Conservation (phyloP, 1,140 invertebrate genomes). For the Cherax destructor region DNA sequence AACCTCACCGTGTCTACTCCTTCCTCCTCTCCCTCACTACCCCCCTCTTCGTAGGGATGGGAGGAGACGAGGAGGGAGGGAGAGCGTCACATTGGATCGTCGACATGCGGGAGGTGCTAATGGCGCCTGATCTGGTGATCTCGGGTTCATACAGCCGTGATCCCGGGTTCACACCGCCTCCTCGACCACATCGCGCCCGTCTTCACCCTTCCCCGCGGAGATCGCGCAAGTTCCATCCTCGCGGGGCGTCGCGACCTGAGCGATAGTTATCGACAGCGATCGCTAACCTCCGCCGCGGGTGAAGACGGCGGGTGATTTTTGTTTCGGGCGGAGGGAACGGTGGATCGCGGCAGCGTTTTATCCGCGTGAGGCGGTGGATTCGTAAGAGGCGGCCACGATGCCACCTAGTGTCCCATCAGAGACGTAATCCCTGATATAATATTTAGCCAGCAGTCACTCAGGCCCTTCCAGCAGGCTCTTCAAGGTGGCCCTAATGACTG, state of each 20-base stretch:
- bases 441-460: slow-evolving; percentile 60
- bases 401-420: slow-evolving; percentile 30
- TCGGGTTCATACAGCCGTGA: slow-evolving; percentile 39
- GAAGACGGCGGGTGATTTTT: slow-evolving; percentile 36
- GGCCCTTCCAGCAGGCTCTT: neutral
- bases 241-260: neutral
- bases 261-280: slow-evolving; percentile 27
- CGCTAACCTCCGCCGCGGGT: slow-evolving; percentile 6
- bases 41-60: neutral
- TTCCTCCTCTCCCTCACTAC: neutral
- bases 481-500: slow-evolving; percentile 27
- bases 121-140: slow-evolving; percentile 54
- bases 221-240: slow-evolving; percentile 3
- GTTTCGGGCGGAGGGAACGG: slow-evolving; percentile 41
- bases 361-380: slow-evolving; percentile 16
- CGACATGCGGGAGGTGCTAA: slow-evolving; percentile 61
- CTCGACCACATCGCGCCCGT: neutral
- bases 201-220: neutral
- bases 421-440: slow-evolving; percentile 48
- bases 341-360: slow-evolving; percentile 32
- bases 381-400: slow-evolving; percentile 41
- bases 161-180: slow-evolving; percentile 44
- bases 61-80: neutral
- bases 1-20: too few relatives aligned
- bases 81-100: slow-evolving; percentile 33